These are phyloP conservation scores for Drosophila lini DNA, from an alignment of 1,140 invertebrate genomes.

Conservation along the genomic window DNA sequence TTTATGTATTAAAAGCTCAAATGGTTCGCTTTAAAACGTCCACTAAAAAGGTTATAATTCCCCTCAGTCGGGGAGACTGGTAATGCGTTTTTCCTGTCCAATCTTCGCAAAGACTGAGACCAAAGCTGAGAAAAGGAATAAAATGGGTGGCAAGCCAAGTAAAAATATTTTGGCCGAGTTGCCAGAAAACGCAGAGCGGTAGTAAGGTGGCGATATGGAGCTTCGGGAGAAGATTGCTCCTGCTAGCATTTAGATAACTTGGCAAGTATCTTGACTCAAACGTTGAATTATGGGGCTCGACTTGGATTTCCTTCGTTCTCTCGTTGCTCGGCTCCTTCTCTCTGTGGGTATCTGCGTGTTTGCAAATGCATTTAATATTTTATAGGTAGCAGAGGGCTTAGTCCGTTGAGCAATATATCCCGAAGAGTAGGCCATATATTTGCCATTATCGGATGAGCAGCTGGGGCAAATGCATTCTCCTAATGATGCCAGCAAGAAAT, in stretches of 20 bases:
- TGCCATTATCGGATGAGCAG: constrained; percentile 39
- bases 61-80: constrained; percentile 11
- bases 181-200: constrained; percentile 19
- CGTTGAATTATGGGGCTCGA: constrained; percentile 47
- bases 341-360: constrained; percentile 19
- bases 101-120: constrained; percentile 34
- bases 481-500: constrained; percentile 3
- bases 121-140: constrained; percentile 15
- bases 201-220: constrained; percentile 14
- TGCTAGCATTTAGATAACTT: constrained; percentile 49
- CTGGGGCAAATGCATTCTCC: constrained; percentile 34
- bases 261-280: constrained; percentile 46
- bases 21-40: constrained; percentile 32
- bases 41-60: constrained; percentile 42
- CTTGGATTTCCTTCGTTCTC: constrained; percentile 16
- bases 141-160: constrained; percentile 24
- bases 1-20: constrained; percentile 16
- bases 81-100: constrained; percentile 65
- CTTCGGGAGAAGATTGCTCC: constrained; percentile 36
- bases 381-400: constrained; percentile 36
- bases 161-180: constrained; percentile 50
- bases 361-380: constrained; percentile 52
- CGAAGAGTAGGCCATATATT: constrained; percentile 51
- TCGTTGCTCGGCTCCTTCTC: neutral
- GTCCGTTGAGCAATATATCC: constrained; percentile 25